Base-by-base conservation (phyloP, 1,140 invertebrate genomes). In the Steinernema khuongi region DNA sequence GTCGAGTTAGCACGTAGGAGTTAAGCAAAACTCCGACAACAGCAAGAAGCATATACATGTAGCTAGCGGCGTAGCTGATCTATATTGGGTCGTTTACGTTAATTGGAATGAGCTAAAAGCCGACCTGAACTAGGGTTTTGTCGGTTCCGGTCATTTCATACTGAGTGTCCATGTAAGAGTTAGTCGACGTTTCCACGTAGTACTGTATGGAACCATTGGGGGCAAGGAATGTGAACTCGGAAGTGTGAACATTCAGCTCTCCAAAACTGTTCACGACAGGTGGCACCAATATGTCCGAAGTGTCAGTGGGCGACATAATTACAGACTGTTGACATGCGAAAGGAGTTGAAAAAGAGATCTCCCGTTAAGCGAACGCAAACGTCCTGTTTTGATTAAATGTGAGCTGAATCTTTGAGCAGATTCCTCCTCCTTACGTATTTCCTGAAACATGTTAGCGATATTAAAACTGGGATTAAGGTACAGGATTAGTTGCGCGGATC, bases 21-120 rank as follows among this genome's bases (percentile, higher is more conserved):
- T 79, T 79, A 1, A 79, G 33, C n/a, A 79, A 29, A 30, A 79
- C 71, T 19, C 77, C 77, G 2, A 74, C n/a, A 4, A 79, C 19
- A 30, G 77, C 74, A 28, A 79, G 66, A n/a, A 79, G 67, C 78
- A 79, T 79, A 74, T 79, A 79, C 19, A 77, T 31, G 50, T 79
- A 79, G 26, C 77, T 78, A 17, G 78, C 76, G 1, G 31, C 28
- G 31, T 79, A 77, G 32, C 77, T 78, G 7, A 78, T 60, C 76
- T 78, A 66, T 68, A 78, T 43, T 43, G 14, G n/a, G n/a, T 14
- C 41, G 19, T 22, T 4, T 11, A 60, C 50, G 50, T 60, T 7
- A 60, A 7, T 22, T 7, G 67, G 11, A 68, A 22, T 67, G 7
- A 19, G 7, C 19, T 67, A 14, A 7, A 67, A 19, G 19, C 60